A percentile compares a stretch with the other conserved stretches of the same genome.
Conservation (phyloP, 2,888 invertebrate species). For the Heliothis peltigera region DNA sequence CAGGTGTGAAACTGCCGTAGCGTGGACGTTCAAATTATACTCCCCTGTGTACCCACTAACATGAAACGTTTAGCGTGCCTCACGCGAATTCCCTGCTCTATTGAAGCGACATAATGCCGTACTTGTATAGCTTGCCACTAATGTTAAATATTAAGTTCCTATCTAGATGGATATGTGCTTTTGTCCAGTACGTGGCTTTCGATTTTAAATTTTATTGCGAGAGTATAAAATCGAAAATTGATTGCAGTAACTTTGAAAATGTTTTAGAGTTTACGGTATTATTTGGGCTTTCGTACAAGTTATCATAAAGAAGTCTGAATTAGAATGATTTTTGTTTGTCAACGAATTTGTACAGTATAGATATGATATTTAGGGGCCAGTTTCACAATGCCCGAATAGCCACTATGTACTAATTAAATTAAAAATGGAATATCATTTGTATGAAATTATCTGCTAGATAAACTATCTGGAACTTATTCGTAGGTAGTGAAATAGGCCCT, state of each 20-base stretch:
- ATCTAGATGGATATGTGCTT: constrained; percentile 43
- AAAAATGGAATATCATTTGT: no score
- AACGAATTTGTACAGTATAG: no score
- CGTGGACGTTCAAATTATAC: constrained; percentile 18
- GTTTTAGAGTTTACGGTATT: no score
- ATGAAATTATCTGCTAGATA: no score
- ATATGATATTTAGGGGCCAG: no score
- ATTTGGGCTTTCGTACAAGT: no score
- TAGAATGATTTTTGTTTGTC: no score
- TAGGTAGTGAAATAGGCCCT: no score
- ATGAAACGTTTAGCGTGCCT: constrained; percentile 73
- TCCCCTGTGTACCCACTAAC: constrained; percentile 49
- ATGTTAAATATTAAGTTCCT: constrained; percentile 40
- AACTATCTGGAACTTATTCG: no score
- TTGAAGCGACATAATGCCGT: constrained; percentile 74
- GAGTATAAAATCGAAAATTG: constrained; percentile 40
- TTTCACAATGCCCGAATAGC: no score
- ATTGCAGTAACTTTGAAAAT: constrained; percentile 16
- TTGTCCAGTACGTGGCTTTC: constrained; percentile 31
- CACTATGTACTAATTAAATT: no score
- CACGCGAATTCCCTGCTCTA: constrained; percentile 76
- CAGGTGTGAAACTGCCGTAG: not conserved
- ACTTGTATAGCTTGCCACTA: constrained; percentile 62
- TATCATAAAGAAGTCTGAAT: no score
- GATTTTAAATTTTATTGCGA: constrained; percentile 44